A percentile compares a stretch with the other conserved stretches of the same genome.
Conservation (phyloP, 2,888 invertebrate species). For the Tiliacea citrago region DNA sequence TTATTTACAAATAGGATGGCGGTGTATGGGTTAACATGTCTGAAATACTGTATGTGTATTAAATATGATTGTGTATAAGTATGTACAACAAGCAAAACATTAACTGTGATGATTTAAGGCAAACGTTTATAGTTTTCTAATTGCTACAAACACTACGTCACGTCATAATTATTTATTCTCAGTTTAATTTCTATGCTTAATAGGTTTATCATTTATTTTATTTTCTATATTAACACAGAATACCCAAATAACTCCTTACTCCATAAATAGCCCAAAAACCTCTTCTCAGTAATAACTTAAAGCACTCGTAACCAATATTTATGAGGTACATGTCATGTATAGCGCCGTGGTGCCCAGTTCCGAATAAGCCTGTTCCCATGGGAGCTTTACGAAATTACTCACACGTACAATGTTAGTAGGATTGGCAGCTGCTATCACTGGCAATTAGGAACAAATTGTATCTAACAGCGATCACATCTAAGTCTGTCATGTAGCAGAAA, state of each 20-base stretch:
- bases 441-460: slow-evolving; percentile 55
- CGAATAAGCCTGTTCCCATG: slow-evolving; percentile 46
- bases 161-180: slow-evolving; percentile 18
- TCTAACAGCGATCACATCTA: slow-evolving; percentile 36
- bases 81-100: slow-evolving; percentile 25
- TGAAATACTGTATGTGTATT: slow-evolving; percentile 11
- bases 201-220: slow-evolving; percentile 8
- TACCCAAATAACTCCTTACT: slow-evolving; percentile 1
- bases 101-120: slow-evolving; percentile 5
- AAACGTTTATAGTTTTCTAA: slow-evolving; percentile 35
- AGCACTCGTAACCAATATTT: slow-evolving; percentile 44
- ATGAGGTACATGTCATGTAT: slow-evolving; percentile 40
- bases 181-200: slow-evolving; percentile 9
- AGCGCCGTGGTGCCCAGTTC: slow-evolving; percentile 40
- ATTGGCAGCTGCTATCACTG: slow-evolving; percentile 59
- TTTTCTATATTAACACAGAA: background rate
- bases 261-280: slow-evolving; percentile 23
- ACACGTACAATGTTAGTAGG: slow-evolving; percentile 43
- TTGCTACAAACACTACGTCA: slow-evolving; percentile 41
- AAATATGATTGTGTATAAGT: slow-evolving; percentile 15
- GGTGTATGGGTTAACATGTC: slow-evolving; percentile 25
- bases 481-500: slow-evolving; percentile 20
- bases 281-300: slow-evolving; percentile 22
- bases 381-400: slow-evolving; percentile 53
- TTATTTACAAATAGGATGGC: slow-evolving; percentile 48